A percentile compares a stretch with the other conserved stretches of the same genome.
phyloP scores from a whole-genome alignment of 1,140 invertebrate species.

The Pseudachorutes palmiensis region DNA sequence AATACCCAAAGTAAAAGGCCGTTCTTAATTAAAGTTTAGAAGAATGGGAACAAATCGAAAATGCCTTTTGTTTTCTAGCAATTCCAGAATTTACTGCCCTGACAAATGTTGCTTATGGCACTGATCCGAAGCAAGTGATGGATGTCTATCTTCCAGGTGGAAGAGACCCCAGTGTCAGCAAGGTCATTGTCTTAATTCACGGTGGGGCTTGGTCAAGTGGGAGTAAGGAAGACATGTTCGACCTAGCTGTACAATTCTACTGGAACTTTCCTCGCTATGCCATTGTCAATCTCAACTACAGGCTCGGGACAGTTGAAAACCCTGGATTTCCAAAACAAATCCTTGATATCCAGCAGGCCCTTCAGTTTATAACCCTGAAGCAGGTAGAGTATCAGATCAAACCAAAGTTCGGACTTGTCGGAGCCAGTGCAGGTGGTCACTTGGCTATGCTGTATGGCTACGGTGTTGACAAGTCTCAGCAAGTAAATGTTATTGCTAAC shows the following conservation, averaged over 20 bases:
- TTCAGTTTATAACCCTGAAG: neutral
- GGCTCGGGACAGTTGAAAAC: neutral
- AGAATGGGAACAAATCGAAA: too few relatives aligned
- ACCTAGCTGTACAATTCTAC: neutral
- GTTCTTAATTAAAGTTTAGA: too few relatives aligned
- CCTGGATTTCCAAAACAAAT: slow-evolving; percentile 12
- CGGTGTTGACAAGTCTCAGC: neutral
- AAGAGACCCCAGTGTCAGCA: neutral
- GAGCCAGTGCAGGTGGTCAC: neutral
- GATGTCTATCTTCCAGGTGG: slow-evolving; percentile 2
- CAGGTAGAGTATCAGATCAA: neutral
- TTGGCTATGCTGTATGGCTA: slow-evolving; percentile 1
- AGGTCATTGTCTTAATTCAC: neutral
- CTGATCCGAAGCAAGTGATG: slow-evolving; percentile 6
- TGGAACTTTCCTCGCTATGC: neutral
- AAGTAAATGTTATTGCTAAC: slow-evolving; percentile 6
- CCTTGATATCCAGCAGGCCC: neutral
- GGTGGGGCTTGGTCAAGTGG: neutral
- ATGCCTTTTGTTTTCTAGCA: neutral
- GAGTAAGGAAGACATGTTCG: neutral
- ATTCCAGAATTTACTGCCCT: neutral
- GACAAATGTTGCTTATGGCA: neutral
- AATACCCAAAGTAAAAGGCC: too few relatives aligned
- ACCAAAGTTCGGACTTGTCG: slow-evolving; percentile 1
- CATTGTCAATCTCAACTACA: slow-evolving; percentile 2